Evolutionary conservation across 2,113 vertebrate species (phyloP).

Genomic region (Scartelaos histophorus): DNA sequence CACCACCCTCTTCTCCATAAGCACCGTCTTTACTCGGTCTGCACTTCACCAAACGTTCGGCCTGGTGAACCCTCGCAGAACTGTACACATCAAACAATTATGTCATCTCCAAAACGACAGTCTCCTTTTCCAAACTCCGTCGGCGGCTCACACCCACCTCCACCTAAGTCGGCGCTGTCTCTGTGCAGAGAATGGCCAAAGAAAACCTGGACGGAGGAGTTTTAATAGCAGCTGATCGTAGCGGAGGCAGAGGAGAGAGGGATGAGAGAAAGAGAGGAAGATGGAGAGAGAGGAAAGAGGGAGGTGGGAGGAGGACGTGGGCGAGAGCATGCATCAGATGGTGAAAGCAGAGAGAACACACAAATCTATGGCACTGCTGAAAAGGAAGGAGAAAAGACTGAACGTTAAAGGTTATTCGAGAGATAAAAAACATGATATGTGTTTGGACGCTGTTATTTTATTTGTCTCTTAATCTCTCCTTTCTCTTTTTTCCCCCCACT

Average conservation of each 20-base stretch:
- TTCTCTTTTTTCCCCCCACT: too few relatives aligned
- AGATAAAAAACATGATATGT: too few relatives aligned
- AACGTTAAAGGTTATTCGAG: neutral
- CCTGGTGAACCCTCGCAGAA: neutral
- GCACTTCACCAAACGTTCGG: neutral
- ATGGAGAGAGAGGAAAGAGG: neutral
- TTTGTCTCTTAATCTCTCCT: too few relatives aligned
- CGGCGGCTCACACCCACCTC: neutral
- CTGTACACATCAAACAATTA: neutral
- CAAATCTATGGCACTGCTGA: neutral
- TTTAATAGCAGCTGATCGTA: slow-evolving; percentile 4
- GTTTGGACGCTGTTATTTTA: too few relatives aligned
- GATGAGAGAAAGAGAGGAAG: neutral
- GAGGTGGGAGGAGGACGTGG: slow-evolving; percentile 35
- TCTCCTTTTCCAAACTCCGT: neutral
- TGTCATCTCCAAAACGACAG: neutral
- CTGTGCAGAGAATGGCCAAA: neutral
- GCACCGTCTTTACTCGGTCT: too few relatives aligned
- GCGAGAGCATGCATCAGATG: slow-evolving; percentile 16
- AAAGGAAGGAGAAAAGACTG: neutral
- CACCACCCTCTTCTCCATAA: neutral
- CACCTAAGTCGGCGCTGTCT: neutral
- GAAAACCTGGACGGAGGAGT: neutral
- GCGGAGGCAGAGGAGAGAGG: slow-evolving; percentile 21
- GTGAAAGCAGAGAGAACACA: neutral